These are phyloP conservation scores for Scaptomyza graminum DNA, from an alignment of 1,140 invertebrate species.

Conservation along the genomic window DNA sequence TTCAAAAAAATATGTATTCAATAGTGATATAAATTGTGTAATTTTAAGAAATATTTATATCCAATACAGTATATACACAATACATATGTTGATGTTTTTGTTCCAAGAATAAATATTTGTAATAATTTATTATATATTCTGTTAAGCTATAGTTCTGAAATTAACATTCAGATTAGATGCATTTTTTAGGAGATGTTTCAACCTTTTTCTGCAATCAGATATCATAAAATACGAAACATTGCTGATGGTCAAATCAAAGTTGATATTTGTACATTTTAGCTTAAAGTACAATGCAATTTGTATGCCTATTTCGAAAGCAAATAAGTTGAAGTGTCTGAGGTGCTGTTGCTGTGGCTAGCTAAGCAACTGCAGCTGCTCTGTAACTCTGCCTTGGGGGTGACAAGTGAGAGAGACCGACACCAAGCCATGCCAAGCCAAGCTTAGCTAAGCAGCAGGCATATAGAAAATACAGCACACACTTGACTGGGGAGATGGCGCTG, in stretches of 20 bases:
- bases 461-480: constrained; percentile 1
- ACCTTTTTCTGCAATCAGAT: no score
- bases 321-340: constrained; percentile 9
- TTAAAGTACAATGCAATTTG: constrained; percentile 23
- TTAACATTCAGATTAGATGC: no score
- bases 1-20: background rate
- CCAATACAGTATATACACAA: no score
- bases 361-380: constrained; percentile 26
- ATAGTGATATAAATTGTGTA: no score
- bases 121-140: no score
- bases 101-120: no score
- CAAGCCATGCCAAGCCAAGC: constrained; percentile 37
- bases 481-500: constrained; percentile 50
- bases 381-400: background rate
- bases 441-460: background rate
- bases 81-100: no score
- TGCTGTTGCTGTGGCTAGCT: background rate
- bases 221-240: no score
- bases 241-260: no score
- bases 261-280: background rate
- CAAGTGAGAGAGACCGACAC: constrained; percentile 2
- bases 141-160: no score
- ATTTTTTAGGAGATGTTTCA: no score
- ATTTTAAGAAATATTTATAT: no score
- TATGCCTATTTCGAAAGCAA: constrained; percentile 1